phyloP scores from a whole-genome alignment of 2,888 invertebrate genomes.

The Blera fallax region DNA sequence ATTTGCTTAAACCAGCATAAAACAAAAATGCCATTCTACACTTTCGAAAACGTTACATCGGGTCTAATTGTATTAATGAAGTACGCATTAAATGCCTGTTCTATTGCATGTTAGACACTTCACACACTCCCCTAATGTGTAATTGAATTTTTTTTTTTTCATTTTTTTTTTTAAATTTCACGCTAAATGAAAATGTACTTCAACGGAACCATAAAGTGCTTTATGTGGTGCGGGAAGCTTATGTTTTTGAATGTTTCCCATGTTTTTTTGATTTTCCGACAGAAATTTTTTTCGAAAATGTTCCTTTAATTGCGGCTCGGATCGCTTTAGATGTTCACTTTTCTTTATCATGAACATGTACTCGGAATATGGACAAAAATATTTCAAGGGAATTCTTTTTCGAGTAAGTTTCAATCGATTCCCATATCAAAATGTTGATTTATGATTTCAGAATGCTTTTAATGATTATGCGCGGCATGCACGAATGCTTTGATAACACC shows the following conservation, averaged over 20 bases:
- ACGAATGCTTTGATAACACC: conserved; percentile 35
- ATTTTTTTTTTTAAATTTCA: conserved; percentile 9
- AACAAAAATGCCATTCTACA: neutral
- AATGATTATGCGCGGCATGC: conserved; percentile 19
- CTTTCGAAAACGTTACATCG: neutral
- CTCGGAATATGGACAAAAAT: conserved; percentile 1
- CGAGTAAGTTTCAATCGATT: conserved; percentile 39
- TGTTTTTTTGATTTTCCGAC: conserved; percentile 23
- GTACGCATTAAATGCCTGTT: conserved; percentile 39
- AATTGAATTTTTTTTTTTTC: neutral
- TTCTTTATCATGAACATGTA: neutral
- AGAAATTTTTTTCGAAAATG: conserved; percentile 10
- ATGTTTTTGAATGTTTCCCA: conserved; percentile 4
- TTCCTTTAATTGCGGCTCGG: conserved; percentile 32
- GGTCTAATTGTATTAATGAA: conserved; percentile 45
- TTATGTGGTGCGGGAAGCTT: conserved; percentile 19
- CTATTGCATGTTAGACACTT: conserved; percentile 7
- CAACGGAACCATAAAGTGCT: conserved; percentile 9
- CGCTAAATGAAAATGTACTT: conserved; percentile 20
- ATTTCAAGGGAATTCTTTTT: neutral
- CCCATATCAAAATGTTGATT: conserved; percentile 67
- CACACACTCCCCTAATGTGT: conserved; percentile 4
- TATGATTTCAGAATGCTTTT: conserved; percentile 47
- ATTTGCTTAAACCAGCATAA: conserved; percentile 27
- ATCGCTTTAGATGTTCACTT: conserved; percentile 26